Base-by-base conservation (phyloP, 2,888 invertebrate species). In the Serrognathus titanus region DNA sequence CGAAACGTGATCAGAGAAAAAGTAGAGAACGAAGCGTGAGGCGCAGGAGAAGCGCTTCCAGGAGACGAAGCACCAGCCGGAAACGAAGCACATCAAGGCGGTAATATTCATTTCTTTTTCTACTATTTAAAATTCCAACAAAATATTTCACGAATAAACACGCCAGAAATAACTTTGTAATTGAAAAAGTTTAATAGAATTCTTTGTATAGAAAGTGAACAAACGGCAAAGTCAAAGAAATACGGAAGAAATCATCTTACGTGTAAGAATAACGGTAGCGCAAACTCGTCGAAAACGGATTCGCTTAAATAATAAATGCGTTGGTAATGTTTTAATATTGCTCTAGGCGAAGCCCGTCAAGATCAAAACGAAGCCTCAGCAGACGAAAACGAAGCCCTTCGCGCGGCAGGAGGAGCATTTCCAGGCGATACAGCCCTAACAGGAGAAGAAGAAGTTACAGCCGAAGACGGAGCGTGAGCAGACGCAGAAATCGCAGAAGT, bases 1-100 rank as follows among this genome's bases (percentile, higher is more conserved):
- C 72, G 10, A 68, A 72, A 59, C 60, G 73, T 24, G 58, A 63
- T 7, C 63, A 70, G 53, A 70, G 69, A 61, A 67, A 65, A 58
- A 69, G 71, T 78, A 75, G 81, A 78, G 67, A 80, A 72, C 66
- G 78, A 72, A 70, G 81, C 80, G 56, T 79, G 77, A 66, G 82
- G 79, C 61, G 78, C 48, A 70, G 68, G 58, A 66, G 59, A 79
- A 83, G 66, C 63, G 66, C 50, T 65, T 75, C 64, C 71, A 76
- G 56, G 37, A 65, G 65, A 58, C 62, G 70, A 53, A 72, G 72
- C 48, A 40, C 62, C 43, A 76, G 75, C 59, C 68, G 79, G 40
- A 78, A 78, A 60, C 67, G 79, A 62, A 75, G 76, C 65, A 55
- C 65, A 46, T 73, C 73, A 1, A 69, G 75, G 68, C 74, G 75